Percentiles rank a stretch among this genome's conserved stretches.
These are phyloP conservation scores for Stichodactyla mertensii DNA, from an alignment of 64 coral and sea anemone genomes.

Conservation along the genomic window DNA sequence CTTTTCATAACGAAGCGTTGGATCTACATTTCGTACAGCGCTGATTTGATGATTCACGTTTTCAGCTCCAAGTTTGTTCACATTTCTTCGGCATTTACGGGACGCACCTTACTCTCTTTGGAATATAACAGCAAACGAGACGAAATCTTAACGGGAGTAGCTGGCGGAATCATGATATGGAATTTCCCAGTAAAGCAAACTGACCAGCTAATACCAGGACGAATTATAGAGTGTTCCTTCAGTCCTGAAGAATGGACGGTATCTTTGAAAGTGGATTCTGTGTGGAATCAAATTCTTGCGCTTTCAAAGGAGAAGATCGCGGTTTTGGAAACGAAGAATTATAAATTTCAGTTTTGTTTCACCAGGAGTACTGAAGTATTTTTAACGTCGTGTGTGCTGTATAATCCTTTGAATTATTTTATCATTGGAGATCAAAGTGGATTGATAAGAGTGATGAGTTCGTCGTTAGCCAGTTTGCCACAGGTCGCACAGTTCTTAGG, in stretches of 20 bases:
- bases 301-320: slow-evolving; percentile 71
- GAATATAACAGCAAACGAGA: slow-evolving; percentile 80
- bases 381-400: slow-evolving; percentile 79
- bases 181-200: slow-evolving; percentile 78
- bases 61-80: slow-evolving; percentile 67
- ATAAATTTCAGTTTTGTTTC: slow-evolving; percentile 59
- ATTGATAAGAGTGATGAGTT: slow-evolving; percentile 74
- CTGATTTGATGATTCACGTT: slow-evolving; percentile 62
- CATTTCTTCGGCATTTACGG: slow-evolving; percentile 33
- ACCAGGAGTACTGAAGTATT: slow-evolving; percentile 58
- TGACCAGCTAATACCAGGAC: slow-evolving; percentile 68
- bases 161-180: slow-evolving; percentile 86
- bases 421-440: slow-evolving; percentile 91
- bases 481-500: slow-evolving; percentile 78
- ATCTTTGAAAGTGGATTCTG: slow-evolving; percentile 63
- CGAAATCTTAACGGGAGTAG: slow-evolving; percentile 74
- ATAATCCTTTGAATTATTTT: slow-evolving; percentile 77
- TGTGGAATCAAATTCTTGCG: slow-evolving; percentile 62
- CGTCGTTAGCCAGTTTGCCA: slow-evolving; percentile 61
- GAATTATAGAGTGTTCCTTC: slow-evolving; percentile 50
- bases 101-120: slow-evolving; percentile 62
- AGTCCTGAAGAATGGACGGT: slow-evolving; percentile 78
- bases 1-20: slow-evolving; percentile 61
- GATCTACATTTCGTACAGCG: slow-evolving; percentile 64
- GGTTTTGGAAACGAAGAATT: slow-evolving; percentile 49